Percentiles rank a stretch among this genome's conserved stretches.
Evolutionary conservation across 2,113 vertebrate species (phyloP).

Genomic region (Spizaetus ornatus): DNA sequence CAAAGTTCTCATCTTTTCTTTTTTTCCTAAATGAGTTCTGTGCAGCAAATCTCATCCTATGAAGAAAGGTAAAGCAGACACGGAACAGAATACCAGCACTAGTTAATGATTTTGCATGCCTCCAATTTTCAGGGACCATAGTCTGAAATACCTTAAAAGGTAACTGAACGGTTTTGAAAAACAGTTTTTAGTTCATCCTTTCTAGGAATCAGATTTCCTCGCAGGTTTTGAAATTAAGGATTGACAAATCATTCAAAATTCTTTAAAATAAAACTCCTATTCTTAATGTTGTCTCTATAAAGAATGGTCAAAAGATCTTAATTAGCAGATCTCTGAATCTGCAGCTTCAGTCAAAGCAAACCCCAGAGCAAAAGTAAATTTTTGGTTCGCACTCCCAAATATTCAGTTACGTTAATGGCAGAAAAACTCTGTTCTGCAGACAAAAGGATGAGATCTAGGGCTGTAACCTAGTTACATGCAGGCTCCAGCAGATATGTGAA

Average conservation of each 20-base stretch:
- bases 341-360: background rate
- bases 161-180: background rate
- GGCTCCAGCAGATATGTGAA: fast-evolving
- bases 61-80: background rate
- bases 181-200: background rate
- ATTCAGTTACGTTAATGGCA: background rate
- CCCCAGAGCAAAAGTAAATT: background rate
- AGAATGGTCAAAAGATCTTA: background rate
- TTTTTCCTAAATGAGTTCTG: background rate
- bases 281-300: background rate
- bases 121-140: background rate
- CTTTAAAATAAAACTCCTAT: background rate
- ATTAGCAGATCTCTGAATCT: background rate
- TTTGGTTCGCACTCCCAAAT: background rate
- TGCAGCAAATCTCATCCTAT: background rate
- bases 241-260: background rate
- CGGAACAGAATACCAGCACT: background rate
- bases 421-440: background rate
- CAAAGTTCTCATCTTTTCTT: background rate
- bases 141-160: background rate
- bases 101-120: background rate
- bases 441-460: background rate
- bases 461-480: background rate
- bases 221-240: background rate
- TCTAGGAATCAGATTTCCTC: background rate